Conservation (phyloP, 2,797 vertebrate genomes). For the Anableps anableps region DNA sequence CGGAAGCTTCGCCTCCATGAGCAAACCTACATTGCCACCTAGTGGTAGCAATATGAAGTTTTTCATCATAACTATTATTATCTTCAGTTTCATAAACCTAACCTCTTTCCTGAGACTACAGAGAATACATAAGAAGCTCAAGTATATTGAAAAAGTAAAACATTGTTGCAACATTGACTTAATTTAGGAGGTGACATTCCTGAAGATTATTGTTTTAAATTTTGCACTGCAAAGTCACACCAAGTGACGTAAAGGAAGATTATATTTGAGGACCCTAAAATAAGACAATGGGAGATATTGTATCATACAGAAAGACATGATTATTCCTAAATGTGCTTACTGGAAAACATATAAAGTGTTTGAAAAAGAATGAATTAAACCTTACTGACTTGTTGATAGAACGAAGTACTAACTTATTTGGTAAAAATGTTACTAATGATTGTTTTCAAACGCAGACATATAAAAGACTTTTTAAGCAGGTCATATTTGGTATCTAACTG, state of each 20-base stretch:
- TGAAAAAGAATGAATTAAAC: too few relatives aligned
- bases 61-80: not conserved
- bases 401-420: too few relatives aligned
- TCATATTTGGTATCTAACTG: too few relatives aligned
- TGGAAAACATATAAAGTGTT: too few relatives aligned
- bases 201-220: not conserved
- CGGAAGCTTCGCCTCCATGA: not conserved
- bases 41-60: conserved; percentile 36
- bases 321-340: too few relatives aligned
- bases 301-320: not conserved
- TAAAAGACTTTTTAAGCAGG: too few relatives aligned
- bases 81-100: not conserved
- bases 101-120: not conserved
- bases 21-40: conserved; percentile 52
- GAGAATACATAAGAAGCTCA: not conserved
- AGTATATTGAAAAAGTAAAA: not conserved
- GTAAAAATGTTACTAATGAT: too few relatives aligned
- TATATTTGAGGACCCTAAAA: not conserved
- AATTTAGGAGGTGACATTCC: not conserved
- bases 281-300: not conserved
- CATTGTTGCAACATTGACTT: not conserved
- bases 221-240: not conserved
- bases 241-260: not conserved
- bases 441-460: too few relatives aligned
- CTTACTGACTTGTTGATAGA: too few relatives aligned